Base-by-base conservation (phyloP, 2,797 vertebrate species). In the Enoplosus armatus region DNA sequence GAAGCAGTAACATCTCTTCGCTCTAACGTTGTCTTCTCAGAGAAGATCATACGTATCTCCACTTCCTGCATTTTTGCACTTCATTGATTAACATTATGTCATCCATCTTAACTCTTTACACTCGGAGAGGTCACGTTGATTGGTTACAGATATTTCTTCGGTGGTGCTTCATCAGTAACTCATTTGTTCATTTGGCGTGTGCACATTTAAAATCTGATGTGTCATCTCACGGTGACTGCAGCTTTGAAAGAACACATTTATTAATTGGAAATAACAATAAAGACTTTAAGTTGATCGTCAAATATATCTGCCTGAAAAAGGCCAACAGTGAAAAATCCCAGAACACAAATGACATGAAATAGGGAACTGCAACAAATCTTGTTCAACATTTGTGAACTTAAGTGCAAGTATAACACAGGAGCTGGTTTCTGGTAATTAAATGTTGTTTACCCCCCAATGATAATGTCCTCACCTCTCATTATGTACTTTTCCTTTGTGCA, bases 401-500 rank as follows among this genome's bases (percentile, higher is more conserved):
- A 24, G 18, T 35, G 54, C 31, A 35, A n/a, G 43, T 35, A 35
- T 61, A 11, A 16, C 16, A 33, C 11, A 4, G n/a, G 58, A 45
- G 24, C 10, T 47, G 27, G 11, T 33, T 47, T 14, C 11, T 10
- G 12, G 6, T 16, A 8, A 8, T 47, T 6, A 47, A 33, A 50
- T 22, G 35, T 22, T 3, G 11, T 43, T 29, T 5, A 8, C 68
- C 16, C 3, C 39, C 9, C 27, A 12, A 47, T 43, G 31, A 60
- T 33, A 7, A 56, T 14, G n/a, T 35, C 37, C 5, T 31, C 3
- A 0, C 12, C 22, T 48, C 43, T 37, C n/a, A 35, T 3, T 41
- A 6, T 58, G 24, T 63, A 18, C 1, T 43, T 58, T 6, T 8
- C 8, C 15, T 18, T 48, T 51, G 64, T 16, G 7, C 6, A 99